A percentile compares a stretch with the other conserved stretches of the same genome.
Evolutionary conservation across 2,113 vertebrate species (phyloP).

Genomic region (Elephas maximus): DNA sequence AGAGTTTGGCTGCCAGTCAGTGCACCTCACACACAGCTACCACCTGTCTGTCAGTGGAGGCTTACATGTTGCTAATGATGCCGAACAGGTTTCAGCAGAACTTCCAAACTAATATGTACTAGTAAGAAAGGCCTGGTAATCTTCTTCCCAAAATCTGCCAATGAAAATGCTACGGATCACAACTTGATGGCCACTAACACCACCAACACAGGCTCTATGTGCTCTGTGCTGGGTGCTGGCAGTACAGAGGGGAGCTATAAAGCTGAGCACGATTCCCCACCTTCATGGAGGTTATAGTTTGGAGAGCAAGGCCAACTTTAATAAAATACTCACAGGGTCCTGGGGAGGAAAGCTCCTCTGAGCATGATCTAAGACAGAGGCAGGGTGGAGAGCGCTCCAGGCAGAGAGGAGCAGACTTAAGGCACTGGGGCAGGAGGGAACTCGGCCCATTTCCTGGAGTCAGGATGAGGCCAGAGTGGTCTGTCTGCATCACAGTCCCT

Average conservation of each 20-base stretch:
- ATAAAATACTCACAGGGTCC: background rate
- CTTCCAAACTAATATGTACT: background rate
- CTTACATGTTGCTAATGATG: background rate
- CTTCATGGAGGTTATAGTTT: background rate
- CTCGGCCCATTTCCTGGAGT: background rate
- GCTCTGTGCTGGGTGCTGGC: background rate
- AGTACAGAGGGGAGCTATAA: background rate
- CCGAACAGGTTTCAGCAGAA: background rate
- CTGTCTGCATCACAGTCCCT: background rate
- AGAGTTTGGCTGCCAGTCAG: background rate
- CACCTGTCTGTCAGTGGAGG: background rate
- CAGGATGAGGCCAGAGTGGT: background rate
- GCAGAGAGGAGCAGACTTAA: background rate
- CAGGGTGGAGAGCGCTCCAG: background rate
- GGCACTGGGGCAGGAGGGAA: background rate
- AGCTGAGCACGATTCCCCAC: background rate
- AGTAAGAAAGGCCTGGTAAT: background rate
- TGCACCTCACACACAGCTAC: background rate
- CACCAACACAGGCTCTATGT: background rate
- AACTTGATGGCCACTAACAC: background rate
- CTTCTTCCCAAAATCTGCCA: background rate
- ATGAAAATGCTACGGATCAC: background rate
- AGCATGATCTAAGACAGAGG: background rate
- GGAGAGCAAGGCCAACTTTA: background rate
- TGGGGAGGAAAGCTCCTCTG: background rate